A percentile compares a stretch with the other conserved stretches of the same genome.
phyloP scores from a whole-genome alignment of 2,888 invertebrate genomes.

The Caenorhabditis drosophilae region DNA sequence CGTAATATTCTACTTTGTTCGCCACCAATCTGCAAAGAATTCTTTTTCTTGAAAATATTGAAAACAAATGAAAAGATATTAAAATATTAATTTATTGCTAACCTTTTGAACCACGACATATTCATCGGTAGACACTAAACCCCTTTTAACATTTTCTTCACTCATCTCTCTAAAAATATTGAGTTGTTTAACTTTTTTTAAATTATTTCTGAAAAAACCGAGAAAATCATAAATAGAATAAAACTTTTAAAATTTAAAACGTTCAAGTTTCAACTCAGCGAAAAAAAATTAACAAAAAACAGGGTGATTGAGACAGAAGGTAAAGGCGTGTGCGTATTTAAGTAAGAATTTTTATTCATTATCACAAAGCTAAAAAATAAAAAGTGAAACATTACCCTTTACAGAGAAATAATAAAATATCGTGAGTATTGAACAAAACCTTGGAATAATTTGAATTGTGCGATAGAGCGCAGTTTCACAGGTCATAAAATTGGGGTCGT shows the following conservation, averaged over 20 bases:
- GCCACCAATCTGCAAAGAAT: conserved; percentile 52
- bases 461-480: too few relatives aligned
- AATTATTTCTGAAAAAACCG: conserved; percentile 1
- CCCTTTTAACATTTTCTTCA: too few relatives aligned
- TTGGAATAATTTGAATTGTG: too few relatives aligned
- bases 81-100: neutral
- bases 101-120: conserved; percentile 1
- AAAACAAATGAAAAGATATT: neutral
- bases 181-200: too few relatives aligned
- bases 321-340: neutral
- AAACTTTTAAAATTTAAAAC: neutral
- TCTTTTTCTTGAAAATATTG: neutral
- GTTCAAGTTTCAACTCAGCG: conserved; percentile 3
- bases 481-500: too few relatives aligned
- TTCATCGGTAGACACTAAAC: too few relatives aligned
- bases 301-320: neutral
- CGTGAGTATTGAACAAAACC: too few relatives aligned
- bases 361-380: too few relatives aligned
- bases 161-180: too few relatives aligned
- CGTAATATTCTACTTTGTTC: conserved; percentile 55
- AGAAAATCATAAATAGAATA: conserved; percentile 1
- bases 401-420: too few relatives aligned
- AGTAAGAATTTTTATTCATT: too few relatives aligned
- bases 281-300: neutral
- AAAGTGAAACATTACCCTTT: too few relatives aligned